Evolutionary conservation across 2,797 vertebrate species (phyloP).

Genomic region (Rhincodon typus): DNA sequence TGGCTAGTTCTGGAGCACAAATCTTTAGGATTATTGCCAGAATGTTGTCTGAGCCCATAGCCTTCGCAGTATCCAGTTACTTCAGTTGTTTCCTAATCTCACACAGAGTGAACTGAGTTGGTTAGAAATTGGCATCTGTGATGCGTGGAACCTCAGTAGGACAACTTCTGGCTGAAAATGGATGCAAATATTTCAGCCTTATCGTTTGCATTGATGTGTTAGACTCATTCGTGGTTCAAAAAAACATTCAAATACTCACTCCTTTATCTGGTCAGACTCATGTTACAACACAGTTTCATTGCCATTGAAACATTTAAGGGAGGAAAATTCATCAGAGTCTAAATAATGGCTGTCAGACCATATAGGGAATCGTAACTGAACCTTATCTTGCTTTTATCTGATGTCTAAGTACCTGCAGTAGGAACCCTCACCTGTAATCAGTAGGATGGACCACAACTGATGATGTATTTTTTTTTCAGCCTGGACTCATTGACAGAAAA

Average conservation of each 20-base stretch:
- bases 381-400: background rate
- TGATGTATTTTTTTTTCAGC: background rate
- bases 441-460: background rate
- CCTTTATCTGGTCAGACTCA: background rate
- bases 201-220: too few species aligned
- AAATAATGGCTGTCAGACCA: too few species aligned
- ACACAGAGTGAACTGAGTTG: too few species aligned
- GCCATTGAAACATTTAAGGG: background rate
- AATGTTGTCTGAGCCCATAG: too few species aligned
- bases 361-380: background rate
- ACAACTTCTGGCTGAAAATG: too few species aligned
- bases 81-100: too few species aligned
- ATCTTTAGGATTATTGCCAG: too few species aligned
- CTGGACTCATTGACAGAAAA: background rate
- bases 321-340: background rate
- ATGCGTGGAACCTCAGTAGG: too few species aligned
- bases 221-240: background rate
- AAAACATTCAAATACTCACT: background rate
- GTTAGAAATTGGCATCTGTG: too few species aligned
- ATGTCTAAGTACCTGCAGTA: background rate
- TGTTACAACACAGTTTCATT: background rate
- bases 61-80: too few species aligned
- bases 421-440: background rate
- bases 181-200: too few species aligned
- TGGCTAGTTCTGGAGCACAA: too few species aligned